phyloP scores from a whole-genome alignment of 1,140 invertebrate species.

The Plodia interpunctella region DNA sequence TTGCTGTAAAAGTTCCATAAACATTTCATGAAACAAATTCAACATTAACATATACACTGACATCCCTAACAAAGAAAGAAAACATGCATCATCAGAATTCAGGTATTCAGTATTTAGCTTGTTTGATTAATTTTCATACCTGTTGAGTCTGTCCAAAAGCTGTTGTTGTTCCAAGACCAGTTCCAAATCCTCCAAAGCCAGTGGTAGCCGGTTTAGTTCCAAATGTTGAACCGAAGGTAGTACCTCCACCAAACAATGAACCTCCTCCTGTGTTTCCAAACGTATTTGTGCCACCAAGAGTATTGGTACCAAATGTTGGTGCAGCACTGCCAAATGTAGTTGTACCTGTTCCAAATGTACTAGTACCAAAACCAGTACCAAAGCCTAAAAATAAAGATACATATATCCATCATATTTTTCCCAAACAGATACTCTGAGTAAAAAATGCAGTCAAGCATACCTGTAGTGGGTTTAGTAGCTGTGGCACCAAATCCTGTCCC shows the following conservation, averaged over 20 bases:
- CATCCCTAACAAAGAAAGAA: no score
- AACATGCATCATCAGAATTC: no score
- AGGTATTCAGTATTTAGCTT: no score
- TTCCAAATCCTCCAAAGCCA: slow-evolving; percentile 35
- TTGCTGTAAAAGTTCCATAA: no score
- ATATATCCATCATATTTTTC: no score
- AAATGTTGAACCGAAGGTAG: slow-evolving; percentile 19
- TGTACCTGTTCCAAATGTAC: slow-evolving; percentile 44
- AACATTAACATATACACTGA: no score
- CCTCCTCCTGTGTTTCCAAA: slow-evolving; percentile 28
- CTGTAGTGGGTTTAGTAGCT: slow-evolving; percentile 60
- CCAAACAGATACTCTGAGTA: no score
- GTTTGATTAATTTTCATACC: slow-evolving; percentile 26
- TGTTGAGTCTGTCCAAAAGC: slow-evolving; percentile 53
- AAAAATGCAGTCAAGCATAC: slow-evolving; percentile 26
- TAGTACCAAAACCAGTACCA: slow-evolving; percentile 51
- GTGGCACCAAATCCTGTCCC: slow-evolving; percentile 68
- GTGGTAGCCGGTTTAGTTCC: slow-evolving; percentile 14
- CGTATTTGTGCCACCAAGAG: slow-evolving; percentile 14
- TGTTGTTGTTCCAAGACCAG: slow-evolving; percentile 39
- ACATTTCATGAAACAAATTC: no score
- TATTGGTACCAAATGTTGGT: slow-evolving; percentile 25
- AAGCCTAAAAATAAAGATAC: slow-evolving; percentile 38
- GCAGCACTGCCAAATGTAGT: slow-evolving; percentile 39
- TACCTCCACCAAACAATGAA: slow-evolving; percentile 36